Conservation (phyloP, 2,113 vertebrate species). For the Pedetes capensis region DNA sequence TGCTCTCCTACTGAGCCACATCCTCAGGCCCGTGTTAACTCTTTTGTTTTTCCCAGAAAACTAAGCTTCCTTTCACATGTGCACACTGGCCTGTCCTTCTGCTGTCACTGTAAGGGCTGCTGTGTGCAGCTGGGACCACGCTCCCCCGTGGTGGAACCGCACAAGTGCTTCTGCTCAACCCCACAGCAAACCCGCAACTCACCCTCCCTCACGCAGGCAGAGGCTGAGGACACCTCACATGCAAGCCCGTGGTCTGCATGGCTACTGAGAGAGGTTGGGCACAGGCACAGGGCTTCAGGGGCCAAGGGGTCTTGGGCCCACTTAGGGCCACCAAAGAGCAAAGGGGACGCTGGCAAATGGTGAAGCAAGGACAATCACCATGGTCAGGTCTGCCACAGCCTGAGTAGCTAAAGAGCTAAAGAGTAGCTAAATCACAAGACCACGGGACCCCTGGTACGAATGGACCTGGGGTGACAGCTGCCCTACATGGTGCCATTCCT, state of each 20-base stretch:
- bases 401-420: neutral
- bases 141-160: accelerated
- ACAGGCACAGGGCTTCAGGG: accelerated
- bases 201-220: neutral
- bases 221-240: neutral
- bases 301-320: neutral
- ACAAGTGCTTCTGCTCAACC: neutral
- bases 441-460: neutral
- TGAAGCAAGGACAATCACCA: neutral
- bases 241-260: accelerated
- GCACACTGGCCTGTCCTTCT: neutral
- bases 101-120: neutral
- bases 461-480: neutral
- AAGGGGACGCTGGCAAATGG: neutral
- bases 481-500: neutral
- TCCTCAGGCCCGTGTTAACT: neutral
- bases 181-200: accelerated
- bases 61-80: neutral
- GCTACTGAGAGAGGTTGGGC: neutral
- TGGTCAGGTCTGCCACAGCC: neutral
- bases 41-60: neutral
- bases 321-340: neutral
- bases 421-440: neutral
- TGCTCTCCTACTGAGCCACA: neutral
- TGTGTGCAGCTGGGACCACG: no score